Percentiles rank a stretch among this genome's conserved stretches.
These are phyloP conservation scores for Nowickia ferox DNA, from an alignment of 2,888 invertebrate genomes.

Conservation along the genomic window DNA sequence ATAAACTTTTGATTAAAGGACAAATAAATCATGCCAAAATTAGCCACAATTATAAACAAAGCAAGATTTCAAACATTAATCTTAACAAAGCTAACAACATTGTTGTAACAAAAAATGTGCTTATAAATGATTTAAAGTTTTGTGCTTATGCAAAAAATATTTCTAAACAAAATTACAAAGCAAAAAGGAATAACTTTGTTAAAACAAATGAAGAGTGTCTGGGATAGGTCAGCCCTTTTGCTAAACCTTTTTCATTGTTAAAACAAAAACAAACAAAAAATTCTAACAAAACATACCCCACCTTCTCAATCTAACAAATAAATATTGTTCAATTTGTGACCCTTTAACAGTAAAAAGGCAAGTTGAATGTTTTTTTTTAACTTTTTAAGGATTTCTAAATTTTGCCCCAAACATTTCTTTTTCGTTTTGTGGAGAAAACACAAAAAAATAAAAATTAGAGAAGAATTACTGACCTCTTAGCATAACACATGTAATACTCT, in stretches of 20 bases:
- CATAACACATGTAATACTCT: slow-evolving; percentile 53
- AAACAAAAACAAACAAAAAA: slow-evolving; percentile 10
- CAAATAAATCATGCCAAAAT: neutral
- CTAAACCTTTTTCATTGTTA: slow-evolving; percentile 4
- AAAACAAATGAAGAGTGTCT: neutral
- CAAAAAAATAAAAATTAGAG: neutral
- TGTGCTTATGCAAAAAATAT: neutral
- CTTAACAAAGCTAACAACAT: neutral
- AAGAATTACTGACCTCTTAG: slow-evolving; percentile 41
- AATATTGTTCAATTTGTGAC: slow-evolving; percentile 50
- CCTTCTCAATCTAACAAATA: slow-evolving; percentile 8
- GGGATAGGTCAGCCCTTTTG: slow-evolving; percentile 4
- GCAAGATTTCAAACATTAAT: neutral
- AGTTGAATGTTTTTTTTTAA: slow-evolving; percentile 45
- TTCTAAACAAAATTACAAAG: neutral
- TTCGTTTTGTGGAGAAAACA: neutral
- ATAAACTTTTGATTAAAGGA: neutral
- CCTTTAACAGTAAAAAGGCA: slow-evolving; percentile 33
- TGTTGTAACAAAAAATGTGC: neutral
- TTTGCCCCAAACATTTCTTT: neutral
- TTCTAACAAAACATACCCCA: neutral
- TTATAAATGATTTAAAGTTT: neutral
- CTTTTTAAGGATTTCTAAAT: slow-evolving; percentile 17
- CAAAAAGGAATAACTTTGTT: neutral
- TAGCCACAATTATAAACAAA: neutral